Evolutionary conservation across 2,888 invertebrate species (phyloP).

Genomic region (Melinopterus prodromus): DNA sequence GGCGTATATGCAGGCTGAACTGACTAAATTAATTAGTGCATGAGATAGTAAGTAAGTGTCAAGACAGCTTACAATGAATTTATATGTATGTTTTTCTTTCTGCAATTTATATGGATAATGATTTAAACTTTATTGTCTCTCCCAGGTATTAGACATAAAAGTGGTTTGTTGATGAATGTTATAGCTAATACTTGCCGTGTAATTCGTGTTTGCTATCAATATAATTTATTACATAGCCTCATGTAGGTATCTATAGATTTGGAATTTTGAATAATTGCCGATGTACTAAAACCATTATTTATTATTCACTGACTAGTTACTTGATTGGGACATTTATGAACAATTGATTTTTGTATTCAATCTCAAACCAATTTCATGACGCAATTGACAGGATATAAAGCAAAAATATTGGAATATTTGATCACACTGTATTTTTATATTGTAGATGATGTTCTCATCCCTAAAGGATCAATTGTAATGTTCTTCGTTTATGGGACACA

Average conservation of each 20-base stretch:
- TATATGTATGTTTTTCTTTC: too few relatives aligned
- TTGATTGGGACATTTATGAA: not conserved
- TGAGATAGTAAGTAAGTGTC: too few relatives aligned
- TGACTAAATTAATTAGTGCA: too few relatives aligned
- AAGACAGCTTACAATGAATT: not conserved
- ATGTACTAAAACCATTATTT: not conserved
- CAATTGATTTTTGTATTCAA: too few relatives aligned
- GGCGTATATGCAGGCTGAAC: too few relatives aligned
- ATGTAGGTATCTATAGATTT: not conserved
- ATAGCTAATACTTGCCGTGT: not conserved
- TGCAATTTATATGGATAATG: too few relatives aligned
- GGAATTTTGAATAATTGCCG: not conserved
- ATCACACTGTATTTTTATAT: conserved; percentile 26
- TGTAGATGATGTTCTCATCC: conserved; percentile 30
- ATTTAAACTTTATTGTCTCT: too few relatives aligned
- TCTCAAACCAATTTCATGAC: too few relatives aligned
- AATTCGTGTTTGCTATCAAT: not conserved
- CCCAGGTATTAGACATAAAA: too few relatives aligned
- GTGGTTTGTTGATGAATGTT: not conserved
- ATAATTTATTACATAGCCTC: not conserved
- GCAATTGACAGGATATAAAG: too few relatives aligned
- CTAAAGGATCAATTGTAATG: conserved; percentile 28
- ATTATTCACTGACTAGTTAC: not conserved
- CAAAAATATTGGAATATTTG: conserved; percentile 29
- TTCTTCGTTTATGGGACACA: conserved; percentile 52